Base-by-base conservation (phyloP, 1,140 invertebrate species). In the Rhagoletis pomonella region DNA sequence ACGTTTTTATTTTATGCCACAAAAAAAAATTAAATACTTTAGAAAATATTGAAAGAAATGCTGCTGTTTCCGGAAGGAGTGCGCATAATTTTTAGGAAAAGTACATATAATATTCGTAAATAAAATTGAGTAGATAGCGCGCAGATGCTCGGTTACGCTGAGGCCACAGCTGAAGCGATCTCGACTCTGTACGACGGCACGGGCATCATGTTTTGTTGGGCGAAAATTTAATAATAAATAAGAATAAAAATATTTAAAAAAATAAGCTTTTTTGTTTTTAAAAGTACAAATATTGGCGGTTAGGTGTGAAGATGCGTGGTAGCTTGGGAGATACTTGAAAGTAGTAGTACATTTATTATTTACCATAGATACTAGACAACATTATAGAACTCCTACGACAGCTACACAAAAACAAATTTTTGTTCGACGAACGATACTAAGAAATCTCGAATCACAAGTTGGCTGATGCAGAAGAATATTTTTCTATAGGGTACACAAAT, bases 21-120 rank as follows among this genome's bases (percentile, higher is more conserved):
- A 89, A 90, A 89, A 29, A 29, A 29, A 29, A 29, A 29, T 29
- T 29, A 29, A 29, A 89, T 88, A 87, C 55, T 81, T 81, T 73
- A 73, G 67, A 81, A 58, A 81, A 55, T 81, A 42, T 55, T 81
- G 17, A 81, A 55, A 81, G 73, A 17, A 81, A 55, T 55, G 44
- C 44, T 81, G 69, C 29, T 42, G 6, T 9, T 42, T 42, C 29
- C 29, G 29, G 29, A 67, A 67, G 6, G 9, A 67, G 65, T 19
- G 62, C 67, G 67, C 73, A 81, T 44, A 17, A 42, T 50, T 81
- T 81, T 73, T 44, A 42, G 4, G 0, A 17, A 69, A 69, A 44
- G 39, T 12, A 3, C 42, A 39, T 67, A 73, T 44, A 12, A 62
- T 62, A 62, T 62, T 73, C 42, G 67, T 67, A 67, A 67, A 42